Evolutionary conservation across 1,140 invertebrate species (phyloP), one percentile per base, ranked within the genome.

Genomic region (Schmidtea mediterranea): DNA sequence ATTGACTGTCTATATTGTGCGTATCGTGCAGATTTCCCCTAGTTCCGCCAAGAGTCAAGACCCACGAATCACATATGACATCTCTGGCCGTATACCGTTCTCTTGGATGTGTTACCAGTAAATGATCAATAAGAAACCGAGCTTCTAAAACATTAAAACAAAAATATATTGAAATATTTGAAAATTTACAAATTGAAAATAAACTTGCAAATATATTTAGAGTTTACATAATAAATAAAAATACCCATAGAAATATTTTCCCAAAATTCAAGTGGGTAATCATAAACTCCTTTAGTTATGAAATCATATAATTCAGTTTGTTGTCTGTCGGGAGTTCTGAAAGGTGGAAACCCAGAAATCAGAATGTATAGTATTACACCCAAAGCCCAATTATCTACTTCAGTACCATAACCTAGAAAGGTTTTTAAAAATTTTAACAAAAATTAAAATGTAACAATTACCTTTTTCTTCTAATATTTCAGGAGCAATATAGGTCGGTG

Each of bases 401-500:
- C 62, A 5, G 63, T 48, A 10, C 66, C 66, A 55, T 72, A 72
- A 5, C 82, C 89, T 59, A 6, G 66, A 47, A 32, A 3, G 10
- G 26, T 32, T 32, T n/a, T n/a, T n/a, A n/a, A n/a, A n/a, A n/a
- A n/a, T n/a, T n/a, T n/a, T n/a, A n/a, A n/a, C n/a, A n/a, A n/a
- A n/a, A n/a, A n/a, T n/a, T n/a, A n/a, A n/a, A n/a, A n/a, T n/a
- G n/a, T n/a, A n/a, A n/a, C n/a, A n/a, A 19, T 41, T 5, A 49
- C 59, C 89, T 79, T 53, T 78, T 72, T 95, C 87, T 13, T 81
- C 74, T 9, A 97, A 69, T 52, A 95, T 92, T 73, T 97, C 90
- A 0, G 90, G 89, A 22, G 89, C 84, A 16, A 95, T 87, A 62
- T 97, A 97, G 0, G 87, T 94, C n/a, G 87, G 87, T 6, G 89